These are phyloP conservation scores for Ceramica pisi DNA, from an alignment of 2,888 invertebrate species.

Conservation along the genomic window DNA sequence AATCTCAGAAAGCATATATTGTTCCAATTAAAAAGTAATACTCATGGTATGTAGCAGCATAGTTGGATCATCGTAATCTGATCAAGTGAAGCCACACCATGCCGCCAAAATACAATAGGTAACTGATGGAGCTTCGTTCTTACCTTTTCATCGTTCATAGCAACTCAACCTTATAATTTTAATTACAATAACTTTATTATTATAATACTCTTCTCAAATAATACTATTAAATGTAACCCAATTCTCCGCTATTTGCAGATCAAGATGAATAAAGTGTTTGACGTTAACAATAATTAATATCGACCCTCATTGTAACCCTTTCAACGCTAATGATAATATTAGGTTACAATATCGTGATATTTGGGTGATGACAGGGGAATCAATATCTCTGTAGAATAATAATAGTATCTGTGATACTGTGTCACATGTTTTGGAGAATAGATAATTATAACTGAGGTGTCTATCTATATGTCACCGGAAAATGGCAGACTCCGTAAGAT, in stretches of 20 bases:
- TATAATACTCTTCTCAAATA: neutral
- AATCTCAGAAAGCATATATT: too few species aligned
- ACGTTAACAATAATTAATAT: constrained; percentile 44
- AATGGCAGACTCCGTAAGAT: too few species aligned
- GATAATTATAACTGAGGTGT: neutral
- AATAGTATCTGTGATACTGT: neutral
- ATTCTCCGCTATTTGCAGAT: constrained; percentile 21
- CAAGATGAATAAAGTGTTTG: constrained; percentile 26
- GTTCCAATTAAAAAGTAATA: too few species aligned
- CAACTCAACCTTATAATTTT: too few species aligned
- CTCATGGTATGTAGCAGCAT: too few species aligned
- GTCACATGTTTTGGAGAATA: neutral
- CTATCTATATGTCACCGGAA: neutral
- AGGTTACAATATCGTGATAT: constrained; percentile 32
- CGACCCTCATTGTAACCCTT: constrained; percentile 38
- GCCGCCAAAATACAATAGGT: too few species aligned
- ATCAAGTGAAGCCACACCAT: too few species aligned
- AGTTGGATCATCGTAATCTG: too few species aligned
- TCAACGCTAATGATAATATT: constrained; percentile 45
- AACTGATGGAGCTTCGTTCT: too few species aligned
- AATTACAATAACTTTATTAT: neutral
- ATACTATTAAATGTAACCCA: constrained; percentile 19
- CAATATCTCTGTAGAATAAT: constrained; percentile 21
- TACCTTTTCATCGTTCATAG: too few species aligned
- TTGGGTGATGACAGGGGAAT: constrained; percentile 17